Percentiles rank a stretch among this genome's conserved stretches.
Conservation (phyloP, 2,888 invertebrate genomes). For the Drosophila quasianomalipes region DNA sequence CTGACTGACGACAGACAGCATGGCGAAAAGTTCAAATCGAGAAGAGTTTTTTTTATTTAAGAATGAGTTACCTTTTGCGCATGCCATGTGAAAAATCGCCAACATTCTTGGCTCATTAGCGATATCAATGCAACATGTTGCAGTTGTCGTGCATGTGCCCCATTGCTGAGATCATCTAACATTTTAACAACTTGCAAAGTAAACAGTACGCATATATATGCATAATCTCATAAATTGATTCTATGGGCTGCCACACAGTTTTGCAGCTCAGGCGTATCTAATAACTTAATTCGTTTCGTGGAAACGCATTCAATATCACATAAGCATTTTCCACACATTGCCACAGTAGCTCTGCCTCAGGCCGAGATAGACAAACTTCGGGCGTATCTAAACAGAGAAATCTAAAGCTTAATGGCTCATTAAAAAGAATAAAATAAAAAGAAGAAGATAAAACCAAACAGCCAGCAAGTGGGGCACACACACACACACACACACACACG, state of each 20-base stretch:
- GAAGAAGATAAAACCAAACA: conserved; percentile 7
- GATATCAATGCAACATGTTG: conserved; percentile 36
- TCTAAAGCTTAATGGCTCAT: conserved; percentile 79
- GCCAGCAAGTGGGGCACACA: conserved; percentile 50
- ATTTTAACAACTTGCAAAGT: conserved; percentile 34
- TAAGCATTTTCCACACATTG: conserved; percentile 37
- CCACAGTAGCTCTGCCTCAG: conserved; percentile 9
- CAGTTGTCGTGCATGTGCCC: not conserved
- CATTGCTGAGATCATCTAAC: conserved; percentile 32
- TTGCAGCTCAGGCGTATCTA: conserved; percentile 65
- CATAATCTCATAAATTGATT: conserved; percentile 62
- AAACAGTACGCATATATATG: conserved; percentile 17
- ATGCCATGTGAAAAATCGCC: not conserved
- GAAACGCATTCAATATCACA: conserved; percentile 55
- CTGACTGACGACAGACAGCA: conserved; percentile 7
- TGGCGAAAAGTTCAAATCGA: not conserved
- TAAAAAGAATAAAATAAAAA: conserved; percentile 50
- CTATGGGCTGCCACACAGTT: conserved; percentile 51
- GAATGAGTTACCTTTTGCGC: not conserved
- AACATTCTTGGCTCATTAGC: not conserved
- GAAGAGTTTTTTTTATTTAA: not conserved
- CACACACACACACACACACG: conserved; percentile 14
- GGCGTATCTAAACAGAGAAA: conserved; percentile 74
- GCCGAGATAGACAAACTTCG: conserved; percentile 52
- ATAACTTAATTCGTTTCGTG: conserved; percentile 80